Evolutionary conservation across 2,113 vertebrate species (phyloP), one percentile per base, ranked within the genome.

Genomic region (Chaetura pelagica): DNA sequence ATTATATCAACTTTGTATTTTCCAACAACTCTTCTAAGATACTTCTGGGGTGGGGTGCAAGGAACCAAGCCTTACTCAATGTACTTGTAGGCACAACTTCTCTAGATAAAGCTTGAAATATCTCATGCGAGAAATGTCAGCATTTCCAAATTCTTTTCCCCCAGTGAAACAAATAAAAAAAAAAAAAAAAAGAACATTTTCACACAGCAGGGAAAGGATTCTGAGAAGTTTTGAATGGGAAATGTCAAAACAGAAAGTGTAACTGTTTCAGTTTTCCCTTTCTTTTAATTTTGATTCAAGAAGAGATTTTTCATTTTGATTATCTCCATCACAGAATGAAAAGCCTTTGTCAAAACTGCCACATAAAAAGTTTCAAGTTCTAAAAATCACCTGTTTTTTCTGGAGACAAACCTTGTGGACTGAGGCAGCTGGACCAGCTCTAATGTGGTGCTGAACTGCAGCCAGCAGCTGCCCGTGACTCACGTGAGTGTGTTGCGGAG

Each of bases 151-250:
- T 90, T 61, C 74, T 68, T 92, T 78, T 84, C 61, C 66, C 17
- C 66, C 32, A 75, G 83, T 38, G 67, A 93, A 93, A 84, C 68
- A 93, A 95, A 96, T 62, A 49, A 83, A 86, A 92, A 82, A 81
- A 73, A 84, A 89, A 79, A 68, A 74, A 69, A 95, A 90, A 88
- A 80, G 96, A 93, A 94, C 93, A 87, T 95, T 96, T 96, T 96
- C 96, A 91, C 92, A 95, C 92, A 96, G 88, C 64, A 14, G 69
- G 93, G 93, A 90, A 87, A 87, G 72, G 79, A 93, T 93, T 93
- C 96, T 92, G 93, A 96, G 90, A 73, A 94, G 93, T 96, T 96
- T 96, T 90, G 86, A 94, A 96, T 97, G 94, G 94, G 96, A 96
- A 95, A 93, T 94, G 93, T 94, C 94, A 96, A 95, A 97, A 96